phyloP scores from a whole-genome alignment of 2,797 vertebrate species.

The Rhinogobio ventralis region DNA sequence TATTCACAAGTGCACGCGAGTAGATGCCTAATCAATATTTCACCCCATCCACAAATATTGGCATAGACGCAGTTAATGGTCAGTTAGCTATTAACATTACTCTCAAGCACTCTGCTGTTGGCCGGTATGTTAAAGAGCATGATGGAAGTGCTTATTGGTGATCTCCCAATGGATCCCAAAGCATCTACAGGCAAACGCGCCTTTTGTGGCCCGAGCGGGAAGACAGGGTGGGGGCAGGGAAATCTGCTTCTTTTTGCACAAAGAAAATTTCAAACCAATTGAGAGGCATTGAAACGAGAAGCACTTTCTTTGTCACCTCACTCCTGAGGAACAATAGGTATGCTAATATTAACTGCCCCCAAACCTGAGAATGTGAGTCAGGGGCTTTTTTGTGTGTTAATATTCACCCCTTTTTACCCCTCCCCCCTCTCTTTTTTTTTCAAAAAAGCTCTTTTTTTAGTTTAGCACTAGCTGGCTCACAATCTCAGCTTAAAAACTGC shows the following conservation, averaged over 20 bases:
- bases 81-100: constrained; percentile 46
- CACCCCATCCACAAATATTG: constrained; percentile 18
- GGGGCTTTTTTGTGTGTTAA: constrained; percentile 70
- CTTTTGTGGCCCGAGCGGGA: constrained; percentile 61
- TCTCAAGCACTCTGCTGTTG: constrained; percentile 15
- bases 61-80: constrained; percentile 18
- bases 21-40: constrained; percentile 45
- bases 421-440: neutral
- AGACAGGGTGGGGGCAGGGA: constrained; percentile 43
- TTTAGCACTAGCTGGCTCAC: neutral
- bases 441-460: no score
- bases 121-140: constrained; percentile 44
- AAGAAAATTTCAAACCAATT: constrained; percentile 76
- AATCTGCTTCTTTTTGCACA: constrained; percentile 67
- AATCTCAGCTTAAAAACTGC: constrained; percentile 44
- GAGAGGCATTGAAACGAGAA: constrained; percentile 75
- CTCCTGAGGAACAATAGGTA: constrained; percentile 72
- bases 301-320: constrained; percentile 77
- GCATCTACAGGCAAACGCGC: constrained; percentile 57
- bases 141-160: constrained; percentile 47
- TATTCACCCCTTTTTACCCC: constrained; percentile 66
- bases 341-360: constrained; percentile 76
- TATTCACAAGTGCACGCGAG: neutral
- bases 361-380: constrained; percentile 69
- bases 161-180: constrained; percentile 50